A percentile compares a stretch with the other conserved stretches of the same genome.
These are phyloP conservation scores for Marmota flaviventris DNA, from an alignment of 2,113 vertebrate genomes.

Conservation along the genomic window DNA sequence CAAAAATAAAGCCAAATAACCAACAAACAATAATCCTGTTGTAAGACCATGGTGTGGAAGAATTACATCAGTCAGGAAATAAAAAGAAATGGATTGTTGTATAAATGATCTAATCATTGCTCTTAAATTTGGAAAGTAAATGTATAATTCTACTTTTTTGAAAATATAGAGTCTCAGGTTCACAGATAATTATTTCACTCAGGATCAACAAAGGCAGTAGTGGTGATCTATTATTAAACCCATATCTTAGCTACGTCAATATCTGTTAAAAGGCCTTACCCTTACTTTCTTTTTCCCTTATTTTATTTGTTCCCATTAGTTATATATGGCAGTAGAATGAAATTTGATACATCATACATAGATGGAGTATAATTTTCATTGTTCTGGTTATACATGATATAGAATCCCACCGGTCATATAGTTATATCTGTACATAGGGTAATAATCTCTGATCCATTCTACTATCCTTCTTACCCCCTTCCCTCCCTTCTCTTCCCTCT, in stretches of 20 bases:
- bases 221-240: not conserved
- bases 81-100: not conserved
- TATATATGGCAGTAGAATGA: no score
- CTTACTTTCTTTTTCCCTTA: not conserved
- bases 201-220: not conserved
- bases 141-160: not conserved
- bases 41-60: not conserved
- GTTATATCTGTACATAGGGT: no score
- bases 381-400: no score
- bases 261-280: not conserved
- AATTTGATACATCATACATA: no score
- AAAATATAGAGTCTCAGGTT: not conserved
- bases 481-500: no score
- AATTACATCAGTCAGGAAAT: not conserved
- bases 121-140: constrained; percentile 22
- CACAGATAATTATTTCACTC: not conserved
- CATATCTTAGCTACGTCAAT: not conserved
- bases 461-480: no score
- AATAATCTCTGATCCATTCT: no score
- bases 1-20: not conserved
- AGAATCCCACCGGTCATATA: no score
- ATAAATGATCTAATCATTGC: not conserved
- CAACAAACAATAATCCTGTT: not conserved
- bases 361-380: no score
- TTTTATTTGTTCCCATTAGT: no score